Evolutionary conservation across 2,888 invertebrate species (phyloP), one percentile per base, ranked within the genome.

Genomic region (Campoletis raptor): DNA sequence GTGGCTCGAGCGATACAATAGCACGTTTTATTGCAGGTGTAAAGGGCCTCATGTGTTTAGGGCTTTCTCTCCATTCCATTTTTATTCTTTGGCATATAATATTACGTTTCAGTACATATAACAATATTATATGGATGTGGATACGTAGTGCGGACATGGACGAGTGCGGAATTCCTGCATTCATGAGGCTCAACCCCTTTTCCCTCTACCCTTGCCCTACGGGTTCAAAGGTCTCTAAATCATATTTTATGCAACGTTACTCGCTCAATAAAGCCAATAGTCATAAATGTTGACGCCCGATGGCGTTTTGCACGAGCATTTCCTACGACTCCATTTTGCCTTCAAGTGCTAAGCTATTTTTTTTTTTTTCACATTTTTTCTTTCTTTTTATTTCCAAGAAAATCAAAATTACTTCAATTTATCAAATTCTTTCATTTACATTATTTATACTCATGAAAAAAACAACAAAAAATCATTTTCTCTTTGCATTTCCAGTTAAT

Each of bases 181-280:
- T 83, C 80, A 77, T 69, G 80, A 76, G 61, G 61, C 61, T 30
- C 61, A 77, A 45, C 48, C 37, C 42, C 45, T 42, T 54, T 21
- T 57, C 24, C 36, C 54, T 10, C 10, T 5, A 4, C 72, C 54
- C 57, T 48, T 54, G 21, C 0, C 21, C 48, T 54, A 15, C 73
- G 74, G 77, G 88, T 91, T 89, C 90, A 90, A 90, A 91, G 91
- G 90, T 91, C 91, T 89, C 85, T 91, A 90, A 91, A 91, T 90
- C 91, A 91, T 90, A 90, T 90, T 91, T 91, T 90, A 91, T 90
- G 91, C 90, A 90, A 88, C 90, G 87, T 89, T 90, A 89, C 89
- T 83, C 89, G 86, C 87, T 87, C 90, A 87, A 91, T 90, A 89
- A 83, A 81, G 83, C 87, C 89, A 89, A 91, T 91, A 90, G 89